phyloP scores from a whole-genome alignment of 1,140 invertebrate genomes.

The Zelostemma sp. region DNA sequence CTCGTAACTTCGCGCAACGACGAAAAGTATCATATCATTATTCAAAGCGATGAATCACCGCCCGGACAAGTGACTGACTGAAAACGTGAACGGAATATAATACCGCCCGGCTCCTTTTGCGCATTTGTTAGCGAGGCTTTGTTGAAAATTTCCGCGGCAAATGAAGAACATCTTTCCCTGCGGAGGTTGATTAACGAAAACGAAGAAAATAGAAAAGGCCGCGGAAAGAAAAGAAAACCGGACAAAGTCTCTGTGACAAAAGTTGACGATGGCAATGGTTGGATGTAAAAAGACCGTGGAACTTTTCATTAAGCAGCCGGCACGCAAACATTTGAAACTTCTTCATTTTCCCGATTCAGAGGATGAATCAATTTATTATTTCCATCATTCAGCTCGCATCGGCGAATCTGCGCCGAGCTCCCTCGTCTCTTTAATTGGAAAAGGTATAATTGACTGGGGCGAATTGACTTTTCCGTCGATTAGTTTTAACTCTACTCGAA shows the following conservation, averaged over 20 bases:
- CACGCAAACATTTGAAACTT: conserved; percentile 32
- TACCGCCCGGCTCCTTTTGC: not conserved
- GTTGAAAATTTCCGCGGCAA: conserved; percentile 30
- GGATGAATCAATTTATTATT: conserved; percentile 49
- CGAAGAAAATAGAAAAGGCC: not conserved
- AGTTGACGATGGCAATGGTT: conserved; percentile 8
- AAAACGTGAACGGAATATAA: conserved; percentile 38
- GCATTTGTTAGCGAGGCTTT: conserved; percentile 6
- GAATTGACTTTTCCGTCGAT: conserved; percentile 14
- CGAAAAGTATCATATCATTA: conserved; percentile 33
- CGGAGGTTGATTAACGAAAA: conserved; percentile 51
- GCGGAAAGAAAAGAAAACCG: not conserved
- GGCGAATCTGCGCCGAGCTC: conserved; percentile 33
- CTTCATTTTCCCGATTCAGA: conserved; percentile 37
- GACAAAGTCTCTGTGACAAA: not conserved
- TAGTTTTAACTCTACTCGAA: conserved; percentile 24
- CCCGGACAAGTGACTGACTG: conserved; percentile 11
- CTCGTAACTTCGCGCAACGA: not conserved
- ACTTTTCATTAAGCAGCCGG: conserved; percentile 51
- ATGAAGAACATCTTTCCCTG: conserved; percentile 23
- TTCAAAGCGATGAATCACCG: conserved; percentile 34
- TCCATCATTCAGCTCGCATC: conserved; percentile 29
- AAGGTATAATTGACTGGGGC: conserved; percentile 38
- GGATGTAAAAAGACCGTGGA: conserved; percentile 49
- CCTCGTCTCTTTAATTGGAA: conserved; percentile 42